Percentiles rank a stretch among this genome's conserved stretches.
These are phyloP conservation scores for Sthenelais limicola DNA, from an alignment of 2,888 invertebrate species.

Conservation along the genomic window DNA sequence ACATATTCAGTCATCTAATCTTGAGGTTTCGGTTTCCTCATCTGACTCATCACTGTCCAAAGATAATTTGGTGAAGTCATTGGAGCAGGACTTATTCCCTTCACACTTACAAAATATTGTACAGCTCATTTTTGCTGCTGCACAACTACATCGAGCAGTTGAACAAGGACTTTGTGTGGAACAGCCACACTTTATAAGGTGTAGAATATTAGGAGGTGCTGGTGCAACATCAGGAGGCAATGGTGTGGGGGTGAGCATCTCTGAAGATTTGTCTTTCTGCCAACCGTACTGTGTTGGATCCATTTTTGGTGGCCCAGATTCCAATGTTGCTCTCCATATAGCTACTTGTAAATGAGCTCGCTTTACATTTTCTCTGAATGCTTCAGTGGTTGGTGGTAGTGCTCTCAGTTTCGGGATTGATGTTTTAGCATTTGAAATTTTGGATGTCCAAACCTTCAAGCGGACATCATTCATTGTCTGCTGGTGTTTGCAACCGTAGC, in stretches of 20 bases:
- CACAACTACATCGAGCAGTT: neutral
- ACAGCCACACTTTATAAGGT: constrained; percentile 12
- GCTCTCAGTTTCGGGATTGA: neutral
- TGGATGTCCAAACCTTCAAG: neutral
- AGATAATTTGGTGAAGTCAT: neutral
- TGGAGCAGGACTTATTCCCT: neutral
- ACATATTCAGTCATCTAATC: no score
- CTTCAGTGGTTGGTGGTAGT: constrained; percentile 14
- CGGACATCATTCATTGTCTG: neutral
- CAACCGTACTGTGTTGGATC: neutral
- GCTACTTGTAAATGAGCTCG: constrained; percentile 5
- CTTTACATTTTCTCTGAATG: neutral
- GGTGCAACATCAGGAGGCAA: neutral
- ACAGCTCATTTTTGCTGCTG: neutral
- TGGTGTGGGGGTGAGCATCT: neutral
- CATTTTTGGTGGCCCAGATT: constrained; percentile 3
- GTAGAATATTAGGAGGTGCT: constrained; percentile 3
- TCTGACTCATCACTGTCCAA: no score
- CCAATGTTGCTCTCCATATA: constrained; percentile 1
- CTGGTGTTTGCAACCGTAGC: neutral
- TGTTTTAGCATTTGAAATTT: neutral
- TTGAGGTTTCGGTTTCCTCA: no score
- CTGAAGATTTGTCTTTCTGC: neutral
- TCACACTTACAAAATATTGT: neutral
- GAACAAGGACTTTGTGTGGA: neutral